Base-by-base conservation (phyloP, 2,113 vertebrate genomes). In the Xenotilapia caudafasciata region DNA sequence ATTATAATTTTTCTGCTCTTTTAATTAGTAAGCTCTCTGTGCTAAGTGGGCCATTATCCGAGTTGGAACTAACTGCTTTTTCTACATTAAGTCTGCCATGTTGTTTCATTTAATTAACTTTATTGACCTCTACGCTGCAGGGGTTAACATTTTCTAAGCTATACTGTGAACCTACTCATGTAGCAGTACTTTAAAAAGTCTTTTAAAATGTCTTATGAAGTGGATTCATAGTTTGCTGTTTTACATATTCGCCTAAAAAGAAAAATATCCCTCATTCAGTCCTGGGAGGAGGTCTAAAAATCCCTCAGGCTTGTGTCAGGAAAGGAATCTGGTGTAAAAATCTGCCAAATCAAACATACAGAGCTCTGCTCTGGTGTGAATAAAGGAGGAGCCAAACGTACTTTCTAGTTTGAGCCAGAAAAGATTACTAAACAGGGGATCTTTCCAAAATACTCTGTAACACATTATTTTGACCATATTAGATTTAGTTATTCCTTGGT, bases 21-120 rank as follows among this genome's bases (percentile, higher is more conserved):
- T 93, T 97, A 95, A 97, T 94, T 94, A 94, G 91, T 88, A 75
- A 92, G 90, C 90, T 86, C 87, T 92, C 92, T 91, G 62, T 87
- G 85, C 91, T 45, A 82, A 95, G 82, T 85, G 53, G 92, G 88
- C 90, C 80, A 94, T 96, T 95, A 94, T 93, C 92, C 82, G 17
- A 62, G 89, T 45, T 85, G 92, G 84, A 93, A 73, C 84, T 89
- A 86, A 89, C 42, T 88, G 55, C 65, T 89, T 92, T 92, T 92
- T 93, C 86, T 85, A 87, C 79, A 89, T 93, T 93, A 91, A 89
- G 47, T 77, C 53, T 88, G 77, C 88, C 88, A 3, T 47, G 83
- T 88, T 9, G 82, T 92, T 94, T 96, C 91, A 94, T 93, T 88
- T 88, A 91, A 89, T 94, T 80, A 88, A 68, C 85, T 95, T 94